Evolutionary conservation across 30 jellyfish, hydroid and myxozoan species (phyloP).

Genomic region (Aurelia aurita): DNA sequence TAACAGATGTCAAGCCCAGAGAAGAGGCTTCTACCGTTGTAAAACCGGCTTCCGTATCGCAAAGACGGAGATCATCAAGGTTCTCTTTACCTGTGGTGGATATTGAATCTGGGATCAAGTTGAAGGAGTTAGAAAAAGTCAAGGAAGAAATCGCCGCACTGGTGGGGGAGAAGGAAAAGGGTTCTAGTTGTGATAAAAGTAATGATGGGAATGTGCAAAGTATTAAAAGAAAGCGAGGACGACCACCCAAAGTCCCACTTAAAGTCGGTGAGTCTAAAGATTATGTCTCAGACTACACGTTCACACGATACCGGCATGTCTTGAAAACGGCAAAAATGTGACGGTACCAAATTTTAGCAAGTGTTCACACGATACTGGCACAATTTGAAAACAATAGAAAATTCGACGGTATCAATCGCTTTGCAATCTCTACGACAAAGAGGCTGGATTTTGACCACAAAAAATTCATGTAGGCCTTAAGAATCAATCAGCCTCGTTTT

Average conservation of each 20-base stretch:
- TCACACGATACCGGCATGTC: too few relatives aligned
- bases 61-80: not conserved
- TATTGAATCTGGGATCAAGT: not conserved
- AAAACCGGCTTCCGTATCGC: not conserved
- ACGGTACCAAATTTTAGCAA: too few relatives aligned
- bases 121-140: not conserved
- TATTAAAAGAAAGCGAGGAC: slow-evolving; percentile 32
- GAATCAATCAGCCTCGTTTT: too few relatives aligned
- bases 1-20: not conserved
- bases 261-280: too few relatives aligned
- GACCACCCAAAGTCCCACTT: slow-evolving; percentile 21
- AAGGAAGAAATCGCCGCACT: not conserved
- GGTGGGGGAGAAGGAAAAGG: not conserved
- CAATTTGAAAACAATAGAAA: too few relatives aligned
- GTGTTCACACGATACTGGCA: too few relatives aligned
- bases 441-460: too few relatives aligned
- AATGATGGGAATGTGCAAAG: not conserved
- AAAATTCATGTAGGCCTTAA: too few relatives aligned
- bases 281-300: too few relatives aligned
- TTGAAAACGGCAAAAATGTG: too few relatives aligned
- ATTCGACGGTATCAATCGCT: too few relatives aligned
- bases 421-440: too few relatives aligned
- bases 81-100: not conserved
- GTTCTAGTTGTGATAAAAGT: not conserved
- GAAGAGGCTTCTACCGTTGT: not conserved